Percentiles rank a stretch among this genome's conserved stretches.
Conservation (phyloP, 2,113 vertebrate species). For the Cynopterus brachyotis region DNA sequence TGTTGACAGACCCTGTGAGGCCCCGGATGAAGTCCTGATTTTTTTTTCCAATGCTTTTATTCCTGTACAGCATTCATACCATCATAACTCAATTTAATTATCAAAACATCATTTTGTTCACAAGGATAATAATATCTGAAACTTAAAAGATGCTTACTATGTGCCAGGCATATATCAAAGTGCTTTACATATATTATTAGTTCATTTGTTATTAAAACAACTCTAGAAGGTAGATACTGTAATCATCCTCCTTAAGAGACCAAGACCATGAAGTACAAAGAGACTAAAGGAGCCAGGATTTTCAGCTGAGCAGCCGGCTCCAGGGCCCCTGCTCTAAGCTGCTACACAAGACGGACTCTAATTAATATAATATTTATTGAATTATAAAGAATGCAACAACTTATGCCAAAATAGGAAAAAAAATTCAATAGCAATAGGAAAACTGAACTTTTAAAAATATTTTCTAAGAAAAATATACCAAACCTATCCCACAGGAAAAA, state of each 20-base stretch:
- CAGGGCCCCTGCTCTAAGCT: neutral
- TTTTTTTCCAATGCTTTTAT: neutral
- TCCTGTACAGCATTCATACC: neutral
- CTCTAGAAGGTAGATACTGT: neutral
- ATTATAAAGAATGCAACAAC: neutral
- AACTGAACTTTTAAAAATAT: neutral
- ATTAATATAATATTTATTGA: neutral
- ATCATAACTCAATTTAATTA: neutral
- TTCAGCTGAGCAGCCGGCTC: neutral
- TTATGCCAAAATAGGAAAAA: neutral
- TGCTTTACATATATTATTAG: neutral
- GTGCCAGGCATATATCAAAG: neutral
- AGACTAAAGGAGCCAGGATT: neutral
- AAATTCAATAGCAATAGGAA: neutral
- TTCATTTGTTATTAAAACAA: neutral
- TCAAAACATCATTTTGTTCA: neutral
- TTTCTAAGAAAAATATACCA: slow-evolving; percentile 26
- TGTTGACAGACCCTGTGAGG: neutral
- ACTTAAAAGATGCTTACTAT: neutral
- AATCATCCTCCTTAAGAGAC: neutral
- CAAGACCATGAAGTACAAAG: neutral
- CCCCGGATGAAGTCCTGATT: neutral
- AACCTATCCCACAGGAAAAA: neutral
- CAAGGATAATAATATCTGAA: neutral
- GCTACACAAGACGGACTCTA: neutral